Evolutionary conservation across 2,888 invertebrate species (phyloP).

Genomic region (Drosophila anomalata): DNA sequence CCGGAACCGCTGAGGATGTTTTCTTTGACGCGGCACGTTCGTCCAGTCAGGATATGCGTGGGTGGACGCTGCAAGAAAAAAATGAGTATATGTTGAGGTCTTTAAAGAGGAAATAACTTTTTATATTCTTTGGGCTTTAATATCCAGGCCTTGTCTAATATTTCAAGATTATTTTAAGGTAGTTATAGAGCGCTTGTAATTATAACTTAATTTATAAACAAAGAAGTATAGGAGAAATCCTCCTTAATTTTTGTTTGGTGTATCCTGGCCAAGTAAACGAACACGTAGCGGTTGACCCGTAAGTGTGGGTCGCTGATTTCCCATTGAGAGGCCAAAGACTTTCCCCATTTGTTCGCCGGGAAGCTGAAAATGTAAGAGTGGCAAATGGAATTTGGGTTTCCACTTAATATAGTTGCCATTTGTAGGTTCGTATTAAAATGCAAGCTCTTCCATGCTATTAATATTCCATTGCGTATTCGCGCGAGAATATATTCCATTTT

Average conservation of each 20-base stretch:
- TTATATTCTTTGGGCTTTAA: neutral
- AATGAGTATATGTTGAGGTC: conserved; percentile 3
- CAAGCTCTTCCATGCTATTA: conserved; percentile 60
- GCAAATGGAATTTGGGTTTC: neutral
- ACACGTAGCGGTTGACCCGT: conserved; percentile 20
- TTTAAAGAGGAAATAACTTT: conserved; percentile 2
- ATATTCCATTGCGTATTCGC: conserved; percentile 71
- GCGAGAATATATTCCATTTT: conserved; percentile 70
- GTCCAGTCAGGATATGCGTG: conserved; percentile 15
- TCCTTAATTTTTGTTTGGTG: neutral
- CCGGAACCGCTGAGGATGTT: conserved; percentile 46
- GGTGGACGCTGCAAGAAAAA: conserved; percentile 16
- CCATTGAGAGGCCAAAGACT: conserved; percentile 21
- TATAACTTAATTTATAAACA: neutral
- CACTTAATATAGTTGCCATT: conserved; percentile 4
- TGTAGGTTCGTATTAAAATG: conserved; percentile 38
- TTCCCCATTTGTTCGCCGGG: conserved; percentile 9
- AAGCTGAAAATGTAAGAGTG: neutral
- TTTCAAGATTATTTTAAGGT: no score
- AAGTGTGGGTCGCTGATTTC: conserved; percentile 21
- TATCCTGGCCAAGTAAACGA: neutral
- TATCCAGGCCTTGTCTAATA: neutral
- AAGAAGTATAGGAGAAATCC: neutral
- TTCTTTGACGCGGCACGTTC: conserved; percentile 59
- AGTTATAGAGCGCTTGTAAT: no score